Conservation (phyloP, 2,888 invertebrate species). For the Amphipoea oculea region DNA sequence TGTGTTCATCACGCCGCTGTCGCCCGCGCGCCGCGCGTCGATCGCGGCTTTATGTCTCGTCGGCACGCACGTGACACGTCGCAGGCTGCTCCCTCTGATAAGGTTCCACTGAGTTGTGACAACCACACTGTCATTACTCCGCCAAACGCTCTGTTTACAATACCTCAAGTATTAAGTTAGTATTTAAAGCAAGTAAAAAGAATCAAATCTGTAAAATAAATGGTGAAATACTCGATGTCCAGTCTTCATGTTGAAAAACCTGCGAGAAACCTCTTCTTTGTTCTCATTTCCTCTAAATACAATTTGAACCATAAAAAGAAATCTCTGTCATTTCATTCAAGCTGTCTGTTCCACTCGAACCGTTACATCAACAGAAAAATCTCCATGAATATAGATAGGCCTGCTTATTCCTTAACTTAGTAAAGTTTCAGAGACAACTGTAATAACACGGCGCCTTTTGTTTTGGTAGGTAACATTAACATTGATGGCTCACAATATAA, state of each 20-base stretch:
- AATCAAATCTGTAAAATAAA: neutral
- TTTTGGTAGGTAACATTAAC: slow-evolving; percentile 59
- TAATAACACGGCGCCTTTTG: slow-evolving; percentile 44
- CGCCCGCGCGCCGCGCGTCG: neutral
- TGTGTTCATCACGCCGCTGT: neutral
- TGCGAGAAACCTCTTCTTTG: neutral
- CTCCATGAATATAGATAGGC: slow-evolving; percentile 23
- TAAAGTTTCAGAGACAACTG: slow-evolving; percentile 54
- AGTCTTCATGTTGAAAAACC: neutral
- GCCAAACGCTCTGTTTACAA: neutral
- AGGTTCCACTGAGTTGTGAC: neutral
- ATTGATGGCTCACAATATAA: slow-evolving; percentile 63
- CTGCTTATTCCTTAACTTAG: slow-evolving; percentile 47
- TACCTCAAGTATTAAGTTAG: neutral
- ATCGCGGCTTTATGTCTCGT: neutral
- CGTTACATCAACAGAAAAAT: slow-evolving; percentile 3
- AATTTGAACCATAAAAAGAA: neutral
- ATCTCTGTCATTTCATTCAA: neutral
- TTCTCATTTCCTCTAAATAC: neutral
- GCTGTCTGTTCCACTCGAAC: neutral
- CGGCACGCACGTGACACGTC: slow-evolving; percentile 2
- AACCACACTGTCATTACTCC: neutral
- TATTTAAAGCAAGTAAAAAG: neutral
- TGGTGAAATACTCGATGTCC: neutral
- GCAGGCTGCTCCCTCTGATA: slow-evolving; percentile 1